Evolutionary conservation across 2,797 vertebrate genomes (phyloP).

Genomic region (Crax fasciolata): DNA sequence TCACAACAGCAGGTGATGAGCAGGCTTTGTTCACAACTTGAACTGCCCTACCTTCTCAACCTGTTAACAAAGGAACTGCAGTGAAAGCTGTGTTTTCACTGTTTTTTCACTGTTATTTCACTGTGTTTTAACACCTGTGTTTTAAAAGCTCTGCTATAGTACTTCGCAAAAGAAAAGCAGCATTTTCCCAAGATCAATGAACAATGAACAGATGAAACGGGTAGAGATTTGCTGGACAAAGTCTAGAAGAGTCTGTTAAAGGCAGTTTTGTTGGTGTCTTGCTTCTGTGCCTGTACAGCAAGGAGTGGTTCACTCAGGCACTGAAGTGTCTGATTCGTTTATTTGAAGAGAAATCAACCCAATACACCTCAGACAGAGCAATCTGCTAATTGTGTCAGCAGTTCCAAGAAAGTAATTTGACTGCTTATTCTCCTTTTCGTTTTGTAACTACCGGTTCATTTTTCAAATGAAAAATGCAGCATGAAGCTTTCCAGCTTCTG

Average conservation of each 20-base stretch:
- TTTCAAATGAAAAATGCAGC: neutral
- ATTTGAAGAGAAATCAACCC: neutral
- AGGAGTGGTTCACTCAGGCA: neutral
- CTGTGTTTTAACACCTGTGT: rapidly evolving
- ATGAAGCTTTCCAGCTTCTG: neutral
- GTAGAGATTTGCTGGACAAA: neutral
- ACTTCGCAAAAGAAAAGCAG: neutral
- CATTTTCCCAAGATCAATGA: neutral
- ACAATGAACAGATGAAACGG: neutral
- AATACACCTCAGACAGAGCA: neutral
- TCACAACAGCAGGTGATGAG: neutral
- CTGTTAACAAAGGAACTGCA: neutral
- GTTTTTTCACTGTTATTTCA: too few relatives aligned
- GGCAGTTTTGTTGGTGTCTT: neutral
- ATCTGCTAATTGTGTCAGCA: neutral
- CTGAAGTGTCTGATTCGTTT: neutral
- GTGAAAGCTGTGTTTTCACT: too few relatives aligned
- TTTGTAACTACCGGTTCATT: neutral
- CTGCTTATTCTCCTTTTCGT: neutral
- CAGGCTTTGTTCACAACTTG: neutral
- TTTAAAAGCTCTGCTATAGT: neutral
- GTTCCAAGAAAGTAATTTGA: neutral
- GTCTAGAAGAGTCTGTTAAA: neutral
- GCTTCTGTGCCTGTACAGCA: neutral
- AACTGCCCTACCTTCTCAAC: neutral